Evolutionary conservation across 2,113 vertebrate species (phyloP).

Genomic region (Chlorodrepanis virens): DNA sequence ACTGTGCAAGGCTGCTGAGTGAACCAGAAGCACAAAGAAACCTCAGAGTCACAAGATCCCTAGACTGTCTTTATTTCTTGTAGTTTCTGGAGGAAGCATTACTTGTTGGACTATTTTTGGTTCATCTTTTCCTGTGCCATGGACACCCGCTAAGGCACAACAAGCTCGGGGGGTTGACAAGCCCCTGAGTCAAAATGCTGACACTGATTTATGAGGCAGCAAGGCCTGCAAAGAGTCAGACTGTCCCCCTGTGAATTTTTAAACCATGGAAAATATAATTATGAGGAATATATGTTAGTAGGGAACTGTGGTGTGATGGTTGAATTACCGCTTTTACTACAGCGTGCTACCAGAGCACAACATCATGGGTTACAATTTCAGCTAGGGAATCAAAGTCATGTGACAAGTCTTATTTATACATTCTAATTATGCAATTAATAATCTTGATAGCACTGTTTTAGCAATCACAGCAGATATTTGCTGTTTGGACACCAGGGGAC

Average conservation of each 20-base stretch:
- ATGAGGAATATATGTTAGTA: not conserved
- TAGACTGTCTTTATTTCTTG: not conserved
- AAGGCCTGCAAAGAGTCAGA: not conserved
- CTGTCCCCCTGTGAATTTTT: conserved; percentile 25
- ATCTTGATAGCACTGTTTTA: conserved; percentile 2
- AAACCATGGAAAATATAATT: conserved; percentile 40
- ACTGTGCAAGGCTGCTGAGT: not conserved
- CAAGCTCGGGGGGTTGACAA: not conserved
- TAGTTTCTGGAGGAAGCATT: not conserved
- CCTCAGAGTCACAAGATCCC: not conserved
- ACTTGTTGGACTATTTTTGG: not conserved
- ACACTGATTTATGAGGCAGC: conserved; percentile 38
- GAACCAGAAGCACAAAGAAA: conserved; percentile 13
- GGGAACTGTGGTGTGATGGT: conserved; percentile 9
- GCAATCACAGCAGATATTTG: not conserved
- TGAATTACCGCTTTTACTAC: not conserved
- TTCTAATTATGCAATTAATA: conserved; percentile 26
- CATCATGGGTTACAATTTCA: not conserved
- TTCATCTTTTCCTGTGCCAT: not conserved
- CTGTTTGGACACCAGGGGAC: not conserved
- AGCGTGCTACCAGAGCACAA: not conserved
- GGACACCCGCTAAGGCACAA: not conserved
- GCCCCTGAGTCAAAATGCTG: not conserved
- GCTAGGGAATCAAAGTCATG: not conserved
- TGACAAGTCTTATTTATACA: not conserved